Evolutionary conservation across 2,113 vertebrate genomes (phyloP), one percentile per base, ranked within the genome.

Genomic region (Alectura lathami): DNA sequence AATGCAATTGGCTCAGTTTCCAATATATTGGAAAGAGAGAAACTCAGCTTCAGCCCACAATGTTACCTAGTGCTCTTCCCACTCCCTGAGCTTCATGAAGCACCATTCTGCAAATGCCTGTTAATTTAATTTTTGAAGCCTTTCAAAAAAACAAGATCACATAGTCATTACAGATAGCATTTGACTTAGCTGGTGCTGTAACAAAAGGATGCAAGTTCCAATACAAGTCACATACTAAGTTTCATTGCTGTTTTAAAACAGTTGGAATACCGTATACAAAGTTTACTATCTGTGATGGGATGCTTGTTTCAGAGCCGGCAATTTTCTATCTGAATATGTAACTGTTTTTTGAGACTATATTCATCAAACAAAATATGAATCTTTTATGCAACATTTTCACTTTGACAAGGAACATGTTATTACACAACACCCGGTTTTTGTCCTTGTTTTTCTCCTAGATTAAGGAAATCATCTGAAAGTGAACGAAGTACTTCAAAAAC

Each of bases 61-160:
- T 0, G 0, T 34, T 60, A 14, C 17, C 16, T n/a, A 43, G 16
- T 22, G 53, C 21, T 92, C 16, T 68, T 50, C 0, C 1, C 0
- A 0, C 13, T 77, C 54, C 17, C 9, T 90, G 73, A 76, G 1
- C n/a, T 62, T 88, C 36, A 20, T 9, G 7, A 74, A 59, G 6
- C 9, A 53, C 3, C 21, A 34, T 62, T 90, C 63, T 67, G n/a
- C 83, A 83, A 66, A 10, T 2, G 14, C 18, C 24, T 42, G 48
- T 12, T 73, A 80, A 86, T 91, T 56, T 30, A 54, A 36, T 53
- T 92, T 86, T 36, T 59, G 11, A 90, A 83, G 22, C 14, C 11
- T 86, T 93, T 80, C 23, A 50, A 26, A 87, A 50, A 40, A 40
- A 40, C 8, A 27, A 53, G 16, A 20, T 18, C 60, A 40, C 26